Evolutionary conservation across 2,888 invertebrate species (phyloP).

Genomic region (Sphecodes monilicornis): DNA sequence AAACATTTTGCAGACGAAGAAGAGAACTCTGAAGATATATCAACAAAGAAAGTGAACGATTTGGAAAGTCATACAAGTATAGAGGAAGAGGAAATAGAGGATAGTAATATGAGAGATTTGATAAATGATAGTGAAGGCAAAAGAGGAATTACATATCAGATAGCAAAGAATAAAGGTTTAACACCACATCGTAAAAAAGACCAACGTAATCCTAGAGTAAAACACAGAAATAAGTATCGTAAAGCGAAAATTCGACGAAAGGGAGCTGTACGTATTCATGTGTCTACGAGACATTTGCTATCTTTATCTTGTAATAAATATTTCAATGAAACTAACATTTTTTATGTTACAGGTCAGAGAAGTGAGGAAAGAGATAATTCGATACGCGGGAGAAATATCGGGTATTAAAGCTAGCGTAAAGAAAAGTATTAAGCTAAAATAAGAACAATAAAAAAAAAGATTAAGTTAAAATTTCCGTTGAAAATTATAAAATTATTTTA

Average conservation of each 20-base stretch:
- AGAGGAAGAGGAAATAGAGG: conserved; percentile 65
- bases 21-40: conserved; percentile 13
- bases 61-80: conserved; percentile 25
- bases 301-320: neutral
- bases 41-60: conserved; percentile 39
- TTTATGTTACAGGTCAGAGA: conserved; percentile 88
- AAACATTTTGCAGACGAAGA: conserved; percentile 18
- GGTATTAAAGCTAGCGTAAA: conserved; percentile 96
- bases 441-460: conserved; percentile 64
- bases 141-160: conserved; percentile 95
- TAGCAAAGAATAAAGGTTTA: conserved; percentile 97
- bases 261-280: conserved; percentile 90
- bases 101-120: conserved; percentile 52
- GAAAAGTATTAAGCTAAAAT: conserved; percentile 95
- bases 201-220: conserved; percentile 96
- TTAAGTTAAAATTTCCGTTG: neutral
- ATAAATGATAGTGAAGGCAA: conserved; percentile 84
- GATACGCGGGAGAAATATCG: conserved; percentile 96
- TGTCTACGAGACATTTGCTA: neutral
- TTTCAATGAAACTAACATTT: conserved; percentile 32
- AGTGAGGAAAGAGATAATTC: conserved; percentile 91
- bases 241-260: conserved; percentile 97
- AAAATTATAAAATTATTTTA: conserved; percentile 42
- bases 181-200: conserved; percentile 96
- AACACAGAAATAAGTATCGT: conserved; percentile 95